These are phyloP conservation scores for Tridacna crocea DNA, from an alignment of 2,888 invertebrate genomes.

Conservation along the genomic window DNA sequence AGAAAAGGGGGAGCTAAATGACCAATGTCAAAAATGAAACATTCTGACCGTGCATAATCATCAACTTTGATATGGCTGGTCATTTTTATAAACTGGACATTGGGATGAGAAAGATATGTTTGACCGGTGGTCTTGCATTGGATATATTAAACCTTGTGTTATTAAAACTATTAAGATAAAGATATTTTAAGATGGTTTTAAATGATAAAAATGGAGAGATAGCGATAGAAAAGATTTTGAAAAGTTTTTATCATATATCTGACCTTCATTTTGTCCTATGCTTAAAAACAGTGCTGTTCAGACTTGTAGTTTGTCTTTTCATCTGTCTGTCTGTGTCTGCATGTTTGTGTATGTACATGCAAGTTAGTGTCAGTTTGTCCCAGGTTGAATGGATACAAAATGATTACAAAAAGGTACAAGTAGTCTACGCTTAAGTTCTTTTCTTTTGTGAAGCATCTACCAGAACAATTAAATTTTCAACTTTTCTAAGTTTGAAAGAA, in stretches of 20 bases:
- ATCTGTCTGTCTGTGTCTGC: conserved; percentile 1
- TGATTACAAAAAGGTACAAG: conserved; percentile 19
- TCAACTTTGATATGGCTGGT: background rate
- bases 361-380: background rate
- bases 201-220: conserved; percentile 2
- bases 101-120: background rate
- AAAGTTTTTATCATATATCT: conserved; percentile 19
- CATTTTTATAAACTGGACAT: conserved; percentile 1
- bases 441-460: background rate
- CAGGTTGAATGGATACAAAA: background rate
- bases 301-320: conserved; percentile 15
- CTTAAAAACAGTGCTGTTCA: conserved; percentile 12
- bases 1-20: conserved; percentile 1
- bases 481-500: background rate
- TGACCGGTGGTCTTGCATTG: background rate
- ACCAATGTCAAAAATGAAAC: conserved; percentile 12
- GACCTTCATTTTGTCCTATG: conserved; percentile 15
- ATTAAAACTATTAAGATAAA: conserved; percentile 28
- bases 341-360: background rate
- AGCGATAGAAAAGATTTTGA: conserved; percentile 16
- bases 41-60: conserved; percentile 7
- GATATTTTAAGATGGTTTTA: conserved; percentile 24
- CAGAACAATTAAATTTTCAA: background rate
- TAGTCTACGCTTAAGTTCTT: background rate
- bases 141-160: conserved; percentile 2